Evolutionary conservation across 2,797 vertebrate species (phyloP), one percentile per base, ranked within the genome.

Genomic region (Schizopygopsis malacanthus): DNA sequence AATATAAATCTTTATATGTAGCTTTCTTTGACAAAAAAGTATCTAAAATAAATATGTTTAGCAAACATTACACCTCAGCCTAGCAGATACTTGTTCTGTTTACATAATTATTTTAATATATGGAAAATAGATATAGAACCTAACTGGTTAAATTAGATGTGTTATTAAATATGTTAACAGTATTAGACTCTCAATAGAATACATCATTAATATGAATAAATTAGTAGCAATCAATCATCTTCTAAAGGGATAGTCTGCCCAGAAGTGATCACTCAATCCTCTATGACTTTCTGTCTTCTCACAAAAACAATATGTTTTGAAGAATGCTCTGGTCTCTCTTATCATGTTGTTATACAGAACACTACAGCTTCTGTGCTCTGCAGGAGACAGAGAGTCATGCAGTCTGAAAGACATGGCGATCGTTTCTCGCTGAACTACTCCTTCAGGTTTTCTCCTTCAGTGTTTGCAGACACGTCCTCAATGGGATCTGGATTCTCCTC

Each of bases 41-140:
- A 41, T 43, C 80, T 82, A 82, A 71, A 71, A 71, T 56, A 56
- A 71, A 43, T 41, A 56, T 59, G 1, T 56, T 72, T 59, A 28
- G 39, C 69, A 72, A 37, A 63, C 25, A 45, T 15, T 65, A 61
- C 7, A 25, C 22, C 15, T 65, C 25, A 63, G 37, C 39, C 3
- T 28, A 50, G 15, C 33, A 81, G 63, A 81, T 37, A 15, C 61
- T 63, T 12, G 10, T 28, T 63, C 7, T 65, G 25, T 28, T 33
- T 7, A 13, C 13, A 65, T 61, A 33, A 71, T 59, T 41, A 61
- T 72, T 6, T 82, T 47, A 25, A 6, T 18, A 43, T 15, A 39
- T 65, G 12, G 28, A 76, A 20, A 65, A 83, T 67, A 67, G 1
- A 63, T 67, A 18, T 39, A n/a, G n/a, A n/a, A n/a, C 69, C n/a